phyloP scores from a whole-genome alignment of 2,113 vertebrate species.

The Laticauda colubrina region DNA sequence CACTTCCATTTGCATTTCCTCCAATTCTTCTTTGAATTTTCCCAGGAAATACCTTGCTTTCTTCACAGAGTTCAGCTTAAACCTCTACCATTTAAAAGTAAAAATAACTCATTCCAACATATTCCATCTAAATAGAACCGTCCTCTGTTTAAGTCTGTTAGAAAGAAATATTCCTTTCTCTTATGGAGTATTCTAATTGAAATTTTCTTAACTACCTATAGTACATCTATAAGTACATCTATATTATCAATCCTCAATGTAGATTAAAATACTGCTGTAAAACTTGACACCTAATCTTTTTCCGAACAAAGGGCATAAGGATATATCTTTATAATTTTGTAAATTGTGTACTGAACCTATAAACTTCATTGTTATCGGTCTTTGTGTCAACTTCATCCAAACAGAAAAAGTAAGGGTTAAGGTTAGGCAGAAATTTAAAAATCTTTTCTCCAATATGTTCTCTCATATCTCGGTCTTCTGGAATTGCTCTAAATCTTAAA shows the following conservation, averaged over 20 bases:
- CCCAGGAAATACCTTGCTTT: neutral
- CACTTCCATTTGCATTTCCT: neutral
- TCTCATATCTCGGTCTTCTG: neutral
- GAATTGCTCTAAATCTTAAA: neutral
- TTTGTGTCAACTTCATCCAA: neutral
- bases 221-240: neutral
- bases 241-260: too few relatives aligned
- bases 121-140: neutral
- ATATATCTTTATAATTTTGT: neutral
- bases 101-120: neutral
- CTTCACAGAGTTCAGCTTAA: neutral
- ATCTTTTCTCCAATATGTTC: neutral
- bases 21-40: neutral
- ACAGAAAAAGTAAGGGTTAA: neutral
- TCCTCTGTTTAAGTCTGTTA: neutral
- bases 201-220: neutral
- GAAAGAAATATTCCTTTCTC: neutral
- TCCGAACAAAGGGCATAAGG: neutral
- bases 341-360: neutral
- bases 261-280: neutral
- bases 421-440: neutral
- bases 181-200: neutral
- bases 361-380: neutral
- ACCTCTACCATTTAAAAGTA: neutral
- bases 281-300: neutral